These are phyloP conservation scores for Camelus bactrianus DNA, from an alignment of 2,113 vertebrate genomes.

Conservation along the genomic window DNA sequence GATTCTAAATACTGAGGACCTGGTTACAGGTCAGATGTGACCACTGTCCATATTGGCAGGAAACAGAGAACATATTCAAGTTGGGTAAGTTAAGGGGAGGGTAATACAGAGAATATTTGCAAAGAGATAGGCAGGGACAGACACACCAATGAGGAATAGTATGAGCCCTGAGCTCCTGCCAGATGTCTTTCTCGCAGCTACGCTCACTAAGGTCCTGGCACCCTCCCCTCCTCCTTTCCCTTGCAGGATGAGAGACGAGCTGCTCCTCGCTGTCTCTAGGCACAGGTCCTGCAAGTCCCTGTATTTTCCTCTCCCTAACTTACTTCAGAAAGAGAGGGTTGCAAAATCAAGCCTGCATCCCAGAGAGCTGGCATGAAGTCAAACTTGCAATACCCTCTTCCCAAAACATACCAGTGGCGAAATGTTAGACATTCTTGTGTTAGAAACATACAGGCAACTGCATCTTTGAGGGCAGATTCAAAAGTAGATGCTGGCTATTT, in stretches of 20 bases:
- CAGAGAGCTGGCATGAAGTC: background rate
- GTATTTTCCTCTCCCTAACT: background rate
- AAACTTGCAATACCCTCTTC: background rate
- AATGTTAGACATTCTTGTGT: background rate
- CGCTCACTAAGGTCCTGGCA: background rate
- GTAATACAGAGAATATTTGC: background rate
- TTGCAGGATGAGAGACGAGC: background rate
- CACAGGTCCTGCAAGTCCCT: background rate
- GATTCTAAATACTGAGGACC: background rate
- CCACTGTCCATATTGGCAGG: background rate
- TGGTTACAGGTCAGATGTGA: background rate
- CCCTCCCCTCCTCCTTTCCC: background rate
- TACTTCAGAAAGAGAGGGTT: background rate
- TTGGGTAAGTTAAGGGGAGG: background rate
- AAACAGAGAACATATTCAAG: background rate
- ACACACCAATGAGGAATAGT: background rate
- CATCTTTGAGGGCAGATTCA: background rate
- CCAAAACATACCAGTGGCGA: background rate
- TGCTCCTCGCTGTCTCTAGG: background rate
- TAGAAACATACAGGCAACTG: background rate
- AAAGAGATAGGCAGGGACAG: background rate
- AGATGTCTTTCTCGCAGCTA: background rate
- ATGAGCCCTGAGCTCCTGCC: background rate
- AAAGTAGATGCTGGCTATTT: background rate
- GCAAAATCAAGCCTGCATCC: background rate